Evolutionary conservation across 2,888 invertebrate species (phyloP).

Genomic region (Eledona agricola): DNA sequence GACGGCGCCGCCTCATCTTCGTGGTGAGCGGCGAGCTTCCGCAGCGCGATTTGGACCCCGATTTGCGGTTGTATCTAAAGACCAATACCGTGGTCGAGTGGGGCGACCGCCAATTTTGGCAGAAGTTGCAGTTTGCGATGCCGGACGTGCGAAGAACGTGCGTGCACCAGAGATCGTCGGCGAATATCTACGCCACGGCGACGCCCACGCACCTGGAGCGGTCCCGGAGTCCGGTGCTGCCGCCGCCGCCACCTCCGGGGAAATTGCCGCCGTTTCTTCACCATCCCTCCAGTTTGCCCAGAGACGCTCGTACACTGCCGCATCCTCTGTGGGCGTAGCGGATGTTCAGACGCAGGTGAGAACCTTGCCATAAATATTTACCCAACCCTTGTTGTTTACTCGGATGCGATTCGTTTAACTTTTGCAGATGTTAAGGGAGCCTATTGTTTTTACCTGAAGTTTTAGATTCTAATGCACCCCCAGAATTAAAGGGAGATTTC

Average conservation of each 20-base stretch:
- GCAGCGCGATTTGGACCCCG: conserved; percentile 88
- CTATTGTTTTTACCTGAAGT: too few relatives aligned
- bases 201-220: conserved; percentile 61
- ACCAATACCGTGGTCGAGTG: conserved; percentile 92
- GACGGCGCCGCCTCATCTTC: conserved; percentile 86
- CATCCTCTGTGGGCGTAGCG: conserved; percentile 85
- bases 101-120: conserved; percentile 97
- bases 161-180: conserved; percentile 72
- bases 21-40: conserved; percentile 90
- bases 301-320: conserved; percentile 68
- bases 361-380: conserved; percentile 39
- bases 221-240: conserved; percentile 70
- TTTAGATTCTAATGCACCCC: too few relatives aligned
- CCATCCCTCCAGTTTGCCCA: conserved; percentile 62
- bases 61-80: conserved; percentile 87
- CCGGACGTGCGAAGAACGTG: conserved; percentile 77
- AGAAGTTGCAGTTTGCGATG: conserved; percentile 90
- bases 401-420: conserved; percentile 37
- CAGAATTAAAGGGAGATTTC: too few relatives aligned
- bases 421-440: conserved; percentile 43
- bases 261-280: conserved; percentile 69
- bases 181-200: conserved; percentile 77
- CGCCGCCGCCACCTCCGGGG: conserved; percentile 68
- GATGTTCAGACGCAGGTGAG: conserved; percentile 67
- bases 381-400: conserved; percentile 44